Conservation (phyloP, 37 sponge, comb jelly and placozoan genomes). For the Chondrosia reniformis region DNA sequence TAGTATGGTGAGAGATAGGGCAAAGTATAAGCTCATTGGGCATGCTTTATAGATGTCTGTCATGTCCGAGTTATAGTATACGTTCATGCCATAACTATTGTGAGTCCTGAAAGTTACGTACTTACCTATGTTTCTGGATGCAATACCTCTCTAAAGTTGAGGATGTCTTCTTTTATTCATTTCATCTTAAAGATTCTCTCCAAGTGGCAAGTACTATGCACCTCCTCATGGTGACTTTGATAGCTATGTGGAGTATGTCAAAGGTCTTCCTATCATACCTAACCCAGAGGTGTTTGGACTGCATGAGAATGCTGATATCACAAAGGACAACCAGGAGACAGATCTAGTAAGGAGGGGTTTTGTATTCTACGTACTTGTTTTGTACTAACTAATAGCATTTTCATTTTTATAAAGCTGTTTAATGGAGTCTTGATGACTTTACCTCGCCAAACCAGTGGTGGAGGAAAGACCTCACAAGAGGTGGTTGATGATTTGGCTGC, state of each 20-base stretch:
- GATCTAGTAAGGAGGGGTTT: constrained; percentile 25
- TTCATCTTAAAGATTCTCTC: constrained; percentile 70
- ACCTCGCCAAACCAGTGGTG: constrained; percentile 88
- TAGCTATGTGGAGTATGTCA: constrained; percentile 85
- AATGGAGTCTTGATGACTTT: constrained; percentile 87
- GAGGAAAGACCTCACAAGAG: constrained; percentile 89
- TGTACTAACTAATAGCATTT: too few species aligned
- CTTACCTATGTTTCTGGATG: not conserved
- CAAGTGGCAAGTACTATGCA: constrained; percentile 90
- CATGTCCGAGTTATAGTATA: too few species aligned
- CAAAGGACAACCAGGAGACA: constrained; percentile 98
- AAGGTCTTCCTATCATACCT: constrained; percentile 87
- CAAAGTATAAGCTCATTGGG: too few species aligned
- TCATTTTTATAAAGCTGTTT: constrained; percentile 58
- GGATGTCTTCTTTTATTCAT: too few species aligned
- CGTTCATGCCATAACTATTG: not conserved
- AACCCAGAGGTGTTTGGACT: constrained; percentile 98
- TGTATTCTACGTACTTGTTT: too few species aligned
- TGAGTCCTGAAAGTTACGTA: not conserved
- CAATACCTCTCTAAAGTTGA: too few species aligned
- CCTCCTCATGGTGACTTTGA: constrained; percentile 86
- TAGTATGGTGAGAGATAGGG: too few species aligned
- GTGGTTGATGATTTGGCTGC: constrained; percentile 89
- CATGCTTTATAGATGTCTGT: too few species aligned
- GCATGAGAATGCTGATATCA: constrained; percentile 98